Evolutionary conservation across 2,797 vertebrate species (phyloP), one percentile per base, ranked within the genome.

Genomic region (Syndactyla subalaris): DNA sequence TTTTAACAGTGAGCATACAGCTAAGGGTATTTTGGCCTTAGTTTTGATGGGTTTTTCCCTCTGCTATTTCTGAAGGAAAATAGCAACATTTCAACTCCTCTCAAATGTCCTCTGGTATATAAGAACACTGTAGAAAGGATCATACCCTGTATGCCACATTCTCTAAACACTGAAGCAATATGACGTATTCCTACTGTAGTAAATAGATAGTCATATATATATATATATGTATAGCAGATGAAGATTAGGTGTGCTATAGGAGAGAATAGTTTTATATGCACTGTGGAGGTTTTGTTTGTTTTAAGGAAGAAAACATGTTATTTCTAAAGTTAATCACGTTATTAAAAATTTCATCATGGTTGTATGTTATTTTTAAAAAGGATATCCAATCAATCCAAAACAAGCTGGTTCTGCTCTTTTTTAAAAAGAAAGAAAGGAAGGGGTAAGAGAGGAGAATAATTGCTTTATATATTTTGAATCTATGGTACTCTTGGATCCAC

Each of bases 41-140:
- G 8, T 32, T 71, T 34, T 13, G 12, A 1, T 14, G 10, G 1
- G 2, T 0, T 4, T 2, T 52, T 52, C 11, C 4, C 2, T 12
- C 18, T 62, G 9, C 2, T 43, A 2, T 71, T 88, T 88, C 59
- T 39, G 29, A 88, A 82, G 21, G 6, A 80, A 89, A 76, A 51
- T 7, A 43, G 4, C 26, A 72, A 41, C 2, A 10, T 65, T 78
- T 75, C 12, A 73, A 6, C 17, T 85, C 26, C 17, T 61, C 10
- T 66, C 6, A 43, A 54, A 70, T 67, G 4, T 41, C 49, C 22
- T 52, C 24, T 34, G 62, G 6, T 43, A 85, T 75, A n/a, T 48
- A 43, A 67, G 21, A 27, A 36, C 12, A 34, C 4, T 49, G 12
- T 13, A 45, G 7, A 75, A 88, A 38, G 1, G 5, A 74, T 41